Percentiles rank a stretch among this genome's conserved stretches.
These are phyloP conservation scores for Aphidius gifuensis DNA, from an alignment of 1,140 invertebrate species.

Conservation along the genomic window DNA sequence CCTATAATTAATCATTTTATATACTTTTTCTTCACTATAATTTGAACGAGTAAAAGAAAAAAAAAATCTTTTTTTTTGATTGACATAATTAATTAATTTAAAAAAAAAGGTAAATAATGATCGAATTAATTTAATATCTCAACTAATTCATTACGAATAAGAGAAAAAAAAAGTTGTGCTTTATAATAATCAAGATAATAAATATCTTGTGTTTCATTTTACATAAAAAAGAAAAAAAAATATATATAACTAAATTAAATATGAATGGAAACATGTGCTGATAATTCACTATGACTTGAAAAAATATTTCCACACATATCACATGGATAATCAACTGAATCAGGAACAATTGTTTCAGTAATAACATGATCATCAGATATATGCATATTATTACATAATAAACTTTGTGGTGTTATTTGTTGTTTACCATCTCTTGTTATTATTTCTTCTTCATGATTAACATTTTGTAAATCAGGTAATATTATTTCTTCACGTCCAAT, in stretches of 20 bases:
- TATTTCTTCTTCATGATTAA: conserved; percentile 36
- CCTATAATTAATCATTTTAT: no score
- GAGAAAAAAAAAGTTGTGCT: no score
- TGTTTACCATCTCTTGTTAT: conserved; percentile 46
- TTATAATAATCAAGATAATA: no score
- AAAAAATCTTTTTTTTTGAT: no score
- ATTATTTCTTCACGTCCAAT: conserved; percentile 34
- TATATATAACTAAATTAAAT: conserved; percentile 63
- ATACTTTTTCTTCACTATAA: no score
- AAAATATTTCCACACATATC: conserved; percentile 79
- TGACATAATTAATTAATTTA: no score
- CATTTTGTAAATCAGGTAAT: conserved; percentile 39
- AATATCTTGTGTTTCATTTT: no score
- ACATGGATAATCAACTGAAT: conserved; percentile 62
- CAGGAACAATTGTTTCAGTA: conserved; percentile 56
- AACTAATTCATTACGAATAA: no score
- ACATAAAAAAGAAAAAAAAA: background rate
- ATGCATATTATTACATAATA: conserved; percentile 31
- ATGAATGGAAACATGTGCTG: conserved; percentile 76
- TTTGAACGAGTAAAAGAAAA: no score
- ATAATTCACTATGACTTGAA: conserved; percentile 65
- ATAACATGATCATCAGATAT: conserved; percentile 15
- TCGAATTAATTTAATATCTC: no score
- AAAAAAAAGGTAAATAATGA: no score
- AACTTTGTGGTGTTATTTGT: conserved; percentile 31